Evolutionary conservation across 2,797 vertebrate genomes (phyloP), one percentile per base, ranked within the genome.

Genomic region (Cyprinodon diabolis): DNA sequence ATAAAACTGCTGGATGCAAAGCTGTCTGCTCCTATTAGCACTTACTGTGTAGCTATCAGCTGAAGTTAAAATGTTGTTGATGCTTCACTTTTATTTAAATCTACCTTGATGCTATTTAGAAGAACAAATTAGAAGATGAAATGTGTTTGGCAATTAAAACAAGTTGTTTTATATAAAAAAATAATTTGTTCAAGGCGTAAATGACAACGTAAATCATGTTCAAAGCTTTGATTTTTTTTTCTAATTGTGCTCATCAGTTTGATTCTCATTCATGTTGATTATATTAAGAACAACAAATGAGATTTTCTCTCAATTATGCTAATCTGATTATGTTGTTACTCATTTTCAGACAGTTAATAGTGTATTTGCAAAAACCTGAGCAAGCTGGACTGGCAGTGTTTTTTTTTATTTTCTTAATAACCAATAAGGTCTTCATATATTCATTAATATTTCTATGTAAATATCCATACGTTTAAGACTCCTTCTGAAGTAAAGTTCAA

Each of bases 251-350:
- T 40, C 30, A 56, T 2, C 30, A 62, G 55, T 72, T 76, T 72
- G 48, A 71, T 72, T 83, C 23, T 60, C 21, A 66, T 52, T 30
- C 25, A 25, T 55, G 25, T 68, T 79, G 21, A 81, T 84, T 85
- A 66, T 77, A 87, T 85, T 68, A 79, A 76, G 19, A 37, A 55
- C 45, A 80, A 62, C 56, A 49, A 77, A 79, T 84, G 43, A 68
- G 51, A 74, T 15, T 12, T 49, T 73, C 49, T 49, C 60, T 70
- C 55, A 13, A 30, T 71, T 77, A 47, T 72, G 69, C 65, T 71
- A 51, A 82, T 82, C 19, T 77, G 84, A 84, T 84, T 72, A 71
- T 79, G 55, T 49, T 9, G 21, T 63, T 52, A 60, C 69, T 63
- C 69, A 68, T 56, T 11, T 57, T 40, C 30, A 69, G 60, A 72